Evolutionary conservation across 2,797 vertebrate species (phyloP).

Genomic region (Hirundo rustica): DNA sequence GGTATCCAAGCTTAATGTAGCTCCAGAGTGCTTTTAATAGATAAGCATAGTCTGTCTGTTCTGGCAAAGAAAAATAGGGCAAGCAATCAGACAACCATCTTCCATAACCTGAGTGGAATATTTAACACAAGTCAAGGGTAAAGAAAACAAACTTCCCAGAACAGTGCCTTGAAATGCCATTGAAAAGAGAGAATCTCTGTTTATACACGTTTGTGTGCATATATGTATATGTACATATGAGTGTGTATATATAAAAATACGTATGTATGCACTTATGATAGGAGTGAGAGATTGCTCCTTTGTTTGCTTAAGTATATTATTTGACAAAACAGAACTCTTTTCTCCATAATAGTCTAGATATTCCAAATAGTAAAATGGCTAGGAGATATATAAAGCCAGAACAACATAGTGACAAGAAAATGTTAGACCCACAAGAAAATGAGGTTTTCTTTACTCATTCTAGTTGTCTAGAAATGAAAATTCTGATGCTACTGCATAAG

Average conservation of each 20-base stretch:
- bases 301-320: background rate
- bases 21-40: constrained; percentile 73
- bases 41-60: constrained; percentile 69
- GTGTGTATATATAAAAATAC: background rate
- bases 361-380: background rate
- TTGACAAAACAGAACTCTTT: background rate
- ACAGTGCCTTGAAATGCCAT: background rate
- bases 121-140: constrained; percentile 72
- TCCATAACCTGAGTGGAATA: constrained; percentile 71
- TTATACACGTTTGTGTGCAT: background rate
- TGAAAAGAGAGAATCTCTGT: background rate
- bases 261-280: background rate
- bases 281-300: background rate
- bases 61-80: constrained; percentile 72
- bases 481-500: background rate
- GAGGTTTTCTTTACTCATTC: background rate
- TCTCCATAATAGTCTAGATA: background rate
- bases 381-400: background rate
- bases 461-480: background rate
- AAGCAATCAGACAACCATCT: constrained; percentile 68
- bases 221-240: background rate
- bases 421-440: background rate
- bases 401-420: background rate
- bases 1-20: constrained; percentile 72
- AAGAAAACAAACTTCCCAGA: constrained; percentile 45